Evolutionary conservation across 2,797 vertebrate genomes (phyloP), one percentile per base, ranked within the genome.

Genomic region (Atherinosoma microstoma): DNA sequence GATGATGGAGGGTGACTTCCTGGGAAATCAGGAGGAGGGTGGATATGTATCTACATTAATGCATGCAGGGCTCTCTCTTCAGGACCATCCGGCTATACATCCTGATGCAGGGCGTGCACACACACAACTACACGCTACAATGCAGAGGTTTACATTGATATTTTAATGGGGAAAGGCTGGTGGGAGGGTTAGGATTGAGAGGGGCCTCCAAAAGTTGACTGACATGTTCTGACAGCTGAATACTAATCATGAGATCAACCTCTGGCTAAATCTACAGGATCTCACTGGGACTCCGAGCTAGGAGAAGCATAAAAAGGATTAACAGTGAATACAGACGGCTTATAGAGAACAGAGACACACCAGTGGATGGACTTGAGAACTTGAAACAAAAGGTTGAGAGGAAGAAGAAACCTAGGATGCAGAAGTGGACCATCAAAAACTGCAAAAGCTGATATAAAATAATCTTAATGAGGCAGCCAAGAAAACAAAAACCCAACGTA

Each of bases 201-300:
- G 80, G 73, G 79, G 89, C 78, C 78, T 89, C 91, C 66, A 91
- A 94, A 93, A 92, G 86, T 94, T 94, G 93, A 94, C 82, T 84
- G 92, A 93, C 87, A 53, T 83, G 87, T 89, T 91, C 90, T 94
- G 92, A 92, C 92, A 91, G 83, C 72, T 87, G 95, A 94, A 95
- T 95, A 94, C 93, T 94, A 95, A 95, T 95, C 90, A 94, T 85
- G 86, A 94, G 94, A 95, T 95, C 93, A 94, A 93, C 91, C 93
- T 89, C 90, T 90, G 91, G 87, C 90, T 92, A 91, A 93, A 93
- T 93, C 93, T 92, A 92, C 91, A 92, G 92, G 92, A 93, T 94
- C 93, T 92, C 85, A 83, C 89, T 87, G 87, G 92, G 92, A 90
- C 87, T 92, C 90, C 87, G 84, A 87, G 83, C 86, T 92, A 87